phyloP scores from a whole-genome alignment of 2,888 invertebrate genomes.

The Drosophila borealis region DNA sequence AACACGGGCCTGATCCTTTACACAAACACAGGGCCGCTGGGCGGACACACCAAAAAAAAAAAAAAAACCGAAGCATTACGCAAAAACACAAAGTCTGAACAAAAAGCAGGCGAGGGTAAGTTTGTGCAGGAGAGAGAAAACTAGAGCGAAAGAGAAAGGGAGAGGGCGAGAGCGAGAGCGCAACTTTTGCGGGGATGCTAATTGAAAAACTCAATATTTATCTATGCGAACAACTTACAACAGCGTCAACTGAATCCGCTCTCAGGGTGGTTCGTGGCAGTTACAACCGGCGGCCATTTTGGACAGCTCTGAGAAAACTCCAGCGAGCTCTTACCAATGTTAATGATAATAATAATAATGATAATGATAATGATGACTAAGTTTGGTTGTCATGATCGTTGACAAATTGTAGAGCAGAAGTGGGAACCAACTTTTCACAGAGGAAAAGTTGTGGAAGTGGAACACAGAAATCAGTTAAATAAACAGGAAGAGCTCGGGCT shows the following conservation, averaged over 20 bases:
- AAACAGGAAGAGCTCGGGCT: conserved; percentile 60
- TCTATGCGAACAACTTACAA: conserved; percentile 51
- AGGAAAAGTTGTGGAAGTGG: conserved; percentile 55
- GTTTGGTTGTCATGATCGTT: conserved; percentile 36
- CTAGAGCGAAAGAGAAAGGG: neutral
- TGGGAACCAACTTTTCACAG: conserved; percentile 21
- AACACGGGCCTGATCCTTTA: conserved; percentile 83
- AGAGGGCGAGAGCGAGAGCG: conserved; percentile 8
- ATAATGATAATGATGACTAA: conserved; percentile 10
- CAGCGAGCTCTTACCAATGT: neutral
- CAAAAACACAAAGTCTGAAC: conserved; percentile 27
- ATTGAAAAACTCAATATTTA: conserved; percentile 77
- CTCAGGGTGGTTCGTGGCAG: conserved; percentile 37
- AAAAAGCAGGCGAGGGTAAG: conserved; percentile 37
- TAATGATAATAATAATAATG: conserved; percentile 1
- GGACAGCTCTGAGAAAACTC: conserved; percentile 12
- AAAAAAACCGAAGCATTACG: conserved; percentile 16
- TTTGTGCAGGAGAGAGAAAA: conserved; percentile 10
- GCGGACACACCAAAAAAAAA: conserved; percentile 3
- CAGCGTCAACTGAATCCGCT: conserved; percentile 22
- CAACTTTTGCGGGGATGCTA: conserved; percentile 65
- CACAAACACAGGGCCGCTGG: conserved; percentile 70
- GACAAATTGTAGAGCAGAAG: conserved; percentile 31
- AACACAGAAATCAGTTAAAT: conserved; percentile 70
- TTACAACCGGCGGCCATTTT: conserved; percentile 62